Evolutionary conservation across 2,113 vertebrate genomes (phyloP).

Genomic region (Gymnocephalus cernua): DNA sequence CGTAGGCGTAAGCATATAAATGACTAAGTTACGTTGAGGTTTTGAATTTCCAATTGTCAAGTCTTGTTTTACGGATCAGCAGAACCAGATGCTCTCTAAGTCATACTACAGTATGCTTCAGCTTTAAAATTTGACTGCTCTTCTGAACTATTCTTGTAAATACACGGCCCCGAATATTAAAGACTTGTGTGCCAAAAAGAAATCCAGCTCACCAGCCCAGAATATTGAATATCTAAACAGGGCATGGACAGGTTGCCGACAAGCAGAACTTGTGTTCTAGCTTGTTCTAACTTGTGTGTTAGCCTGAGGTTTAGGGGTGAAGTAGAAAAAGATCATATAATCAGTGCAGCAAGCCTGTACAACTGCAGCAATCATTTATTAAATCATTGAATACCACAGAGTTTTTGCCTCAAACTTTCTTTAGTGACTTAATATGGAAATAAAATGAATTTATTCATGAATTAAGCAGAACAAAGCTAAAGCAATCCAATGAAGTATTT

Average conservation of each 20-base stretch:
- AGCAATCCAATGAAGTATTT: slow-evolving; percentile 40
- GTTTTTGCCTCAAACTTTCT: slow-evolving; percentile 10
- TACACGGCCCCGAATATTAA: neutral
- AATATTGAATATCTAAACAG: slow-evolving; percentile 10
- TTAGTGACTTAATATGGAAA: slow-evolving; percentile 48
- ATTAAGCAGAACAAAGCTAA: slow-evolving; percentile 36
- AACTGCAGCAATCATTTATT: slow-evolving; percentile 19
- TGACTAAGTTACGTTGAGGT: neutral
- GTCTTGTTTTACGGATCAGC: neutral
- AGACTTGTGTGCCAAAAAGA: neutral
- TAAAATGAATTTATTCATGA: slow-evolving; percentile 53
- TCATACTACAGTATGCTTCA: neutral
- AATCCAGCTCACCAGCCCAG: slow-evolving; percentile 13
- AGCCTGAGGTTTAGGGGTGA: slow-evolving; percentile 3
- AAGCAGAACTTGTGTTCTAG: neutral
- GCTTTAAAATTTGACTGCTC: neutral
- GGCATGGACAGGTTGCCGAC: neutral
- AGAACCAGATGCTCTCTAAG: neutral
- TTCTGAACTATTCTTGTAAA: slow-evolving; percentile 6
- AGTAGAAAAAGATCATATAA: neutral
- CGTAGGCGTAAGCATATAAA: neutral
- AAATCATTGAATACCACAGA: slow-evolving; percentile 25
- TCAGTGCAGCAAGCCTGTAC: neutral
- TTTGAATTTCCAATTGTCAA: neutral
- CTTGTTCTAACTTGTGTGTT: too few relatives aligned